These are phyloP conservation scores for Andricus quercusramuli DNA, from an alignment of 2,888 invertebrate genomes.

Conservation along the genomic window DNA sequence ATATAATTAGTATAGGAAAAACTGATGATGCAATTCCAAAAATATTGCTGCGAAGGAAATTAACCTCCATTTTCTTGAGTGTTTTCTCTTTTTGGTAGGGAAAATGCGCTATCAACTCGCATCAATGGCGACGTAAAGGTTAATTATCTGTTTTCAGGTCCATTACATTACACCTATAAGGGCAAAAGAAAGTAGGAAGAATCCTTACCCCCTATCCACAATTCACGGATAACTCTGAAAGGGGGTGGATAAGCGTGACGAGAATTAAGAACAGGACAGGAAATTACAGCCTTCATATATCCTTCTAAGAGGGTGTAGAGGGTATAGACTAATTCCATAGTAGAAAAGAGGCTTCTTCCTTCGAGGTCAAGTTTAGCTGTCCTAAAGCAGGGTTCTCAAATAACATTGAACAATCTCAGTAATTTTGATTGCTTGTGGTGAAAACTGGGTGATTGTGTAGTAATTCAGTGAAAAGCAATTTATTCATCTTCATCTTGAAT, in stretches of 20 bases:
- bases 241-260: neutral
- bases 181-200: slow-evolving; percentile 32
- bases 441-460: neutral
- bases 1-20: too few species aligned
- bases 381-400: neutral
- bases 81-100: too few species aligned
- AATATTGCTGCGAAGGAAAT: too few species aligned
- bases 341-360: neutral
- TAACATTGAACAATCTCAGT: neutral
- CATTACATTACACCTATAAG: slow-evolving; percentile 68
- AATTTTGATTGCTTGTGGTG: neutral
- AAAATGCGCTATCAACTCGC: neutral
- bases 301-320: neutral
- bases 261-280: slow-evolving; percentile 6
- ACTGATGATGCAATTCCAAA: too few species aligned
- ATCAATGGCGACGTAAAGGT: slow-evolving; percentile 43
- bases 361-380: neutral
- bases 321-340: neutral
- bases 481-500: too few species aligned
- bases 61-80: too few species aligned
- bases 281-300: neutral
- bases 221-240: neutral
- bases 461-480: too few species aligned
- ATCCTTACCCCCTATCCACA: neutral
- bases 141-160: slow-evolving; percentile 74